Base-by-base conservation (phyloP, 2,888 invertebrate species). In the Parapristionchus giblindavisi region DNA sequence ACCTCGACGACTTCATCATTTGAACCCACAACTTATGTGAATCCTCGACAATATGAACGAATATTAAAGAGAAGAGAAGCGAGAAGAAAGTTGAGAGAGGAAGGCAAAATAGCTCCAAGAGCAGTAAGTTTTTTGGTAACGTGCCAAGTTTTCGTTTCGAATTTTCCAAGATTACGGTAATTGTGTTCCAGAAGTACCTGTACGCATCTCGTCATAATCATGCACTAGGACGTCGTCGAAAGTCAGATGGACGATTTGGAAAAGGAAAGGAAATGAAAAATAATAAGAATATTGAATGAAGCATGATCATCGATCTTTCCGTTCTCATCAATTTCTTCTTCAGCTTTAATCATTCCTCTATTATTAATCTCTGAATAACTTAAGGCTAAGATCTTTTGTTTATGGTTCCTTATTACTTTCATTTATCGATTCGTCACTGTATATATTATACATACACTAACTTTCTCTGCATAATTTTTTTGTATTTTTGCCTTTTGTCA, bases 31-130 rank as follows among this genome's bases (percentile, higher is more conserved):
- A 90, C 98, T 24, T 99, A 98, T 89, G 99, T 99, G 0, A 99
- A 99, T 90, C 97, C 98, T 34, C 94, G 98, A 87, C 98, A 99
- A 89, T 99, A 98, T 90, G 93, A 95, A 88, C 91, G 98, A 77
- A 99, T 99, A 87, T 90, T 99, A 65, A 97, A 97, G 89, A 91
- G 98, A 48, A 91, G 98, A 63, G 94, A 95, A 85, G 98, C 97
- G 0, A 90, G 98, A 71, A 97, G 97, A 2, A 95, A 94, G 89
- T 90, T 99, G 56, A 97, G 98, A 89, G 94, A 95, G 2, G 93
- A 93, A 87, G 96, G 96, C 32, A 93, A 96, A 89, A 66, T 66
- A 21, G 48, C 17, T n/a, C 66, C 66, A 1, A 48, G 66, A 66
- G 27, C 21, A 34, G 66, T 66, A 8, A 32, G 48, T 14, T 54